These are phyloP conservation scores for Sebastes variabilis DNA, from an alignment of 2,797 vertebrate genomes.

Conservation along the genomic window DNA sequence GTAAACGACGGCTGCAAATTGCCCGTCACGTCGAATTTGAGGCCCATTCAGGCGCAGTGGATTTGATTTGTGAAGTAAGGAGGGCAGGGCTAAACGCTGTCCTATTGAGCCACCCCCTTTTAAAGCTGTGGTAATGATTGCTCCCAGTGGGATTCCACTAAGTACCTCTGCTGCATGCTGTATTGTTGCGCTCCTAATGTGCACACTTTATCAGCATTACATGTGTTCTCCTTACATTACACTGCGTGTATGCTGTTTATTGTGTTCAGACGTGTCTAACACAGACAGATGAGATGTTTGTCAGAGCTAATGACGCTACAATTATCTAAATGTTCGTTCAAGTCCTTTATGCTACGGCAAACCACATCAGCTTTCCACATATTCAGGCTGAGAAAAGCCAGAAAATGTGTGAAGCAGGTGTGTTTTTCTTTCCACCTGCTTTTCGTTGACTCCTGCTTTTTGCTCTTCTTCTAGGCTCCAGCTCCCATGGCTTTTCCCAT, in stretches of 20 bases:
- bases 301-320: background rate
- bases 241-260: background rate
- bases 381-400: too few relatives aligned
- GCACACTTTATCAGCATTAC: conserved; percentile 29
- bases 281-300: background rate
- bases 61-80: conserved; percentile 49
- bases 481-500: conserved; percentile 88
- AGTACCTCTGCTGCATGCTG: conserved; percentile 43
- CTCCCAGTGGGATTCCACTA: conserved; percentile 52
- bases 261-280: background rate
- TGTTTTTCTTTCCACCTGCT: background rate
- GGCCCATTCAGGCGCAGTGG: conserved; percentile 23
- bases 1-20: conserved; percentile 27
- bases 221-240: background rate
- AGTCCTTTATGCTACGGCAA: background rate
- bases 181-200: conserved; percentile 22
- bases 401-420: background rate
- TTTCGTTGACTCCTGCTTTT: background rate
- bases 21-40: conserved; percentile 33
- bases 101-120: conserved; percentile 42
- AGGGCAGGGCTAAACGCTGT: conserved; percentile 31
- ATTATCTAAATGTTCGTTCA: background rate
- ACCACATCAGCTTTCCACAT: background rate
- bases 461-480: conserved; percentile 79
- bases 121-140: conserved; percentile 53